Evolutionary conservation across 2,113 vertebrate species (phyloP).

Genomic region (Regulus satrapa): DNA sequence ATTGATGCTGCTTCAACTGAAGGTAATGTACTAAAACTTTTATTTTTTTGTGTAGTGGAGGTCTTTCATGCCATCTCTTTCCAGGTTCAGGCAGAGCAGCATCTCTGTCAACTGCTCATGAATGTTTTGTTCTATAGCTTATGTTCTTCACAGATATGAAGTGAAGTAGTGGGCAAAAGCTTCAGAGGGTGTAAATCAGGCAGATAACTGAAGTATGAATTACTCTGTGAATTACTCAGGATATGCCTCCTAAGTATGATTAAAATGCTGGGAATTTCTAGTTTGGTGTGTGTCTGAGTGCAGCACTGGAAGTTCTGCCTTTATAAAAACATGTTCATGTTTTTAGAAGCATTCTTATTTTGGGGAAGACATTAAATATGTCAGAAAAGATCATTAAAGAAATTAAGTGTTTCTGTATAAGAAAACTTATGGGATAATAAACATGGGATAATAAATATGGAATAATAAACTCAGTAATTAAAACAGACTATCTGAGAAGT

Average conservation of each 20-base stretch:
- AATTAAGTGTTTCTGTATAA: not conserved
- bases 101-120: not conserved
- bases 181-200: not conserved
- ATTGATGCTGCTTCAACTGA: conserved; percentile 98
- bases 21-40: conserved; percentile 74
- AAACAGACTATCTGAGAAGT: not conserved
- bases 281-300: not conserved
- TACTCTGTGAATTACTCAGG: not conserved
- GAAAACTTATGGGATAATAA: too few species aligned
- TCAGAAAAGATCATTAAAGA: not conserved
- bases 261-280: not conserved
- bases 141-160: not conserved
- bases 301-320: not conserved
- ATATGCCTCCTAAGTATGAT: not conserved
- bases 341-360: not conserved
- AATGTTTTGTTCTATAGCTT: not conserved
- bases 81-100: not conserved
- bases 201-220: not conserved
- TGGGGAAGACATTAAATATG: not conserved
- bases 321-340: not conserved
- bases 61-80: not conserved
- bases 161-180: not conserved
- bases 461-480: not conserved
- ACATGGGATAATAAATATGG: too few species aligned
- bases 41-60: not conserved